Evolutionary conservation across 2,888 invertebrate species (phyloP).

Genomic region (Stenodera caucasica): DNA sequence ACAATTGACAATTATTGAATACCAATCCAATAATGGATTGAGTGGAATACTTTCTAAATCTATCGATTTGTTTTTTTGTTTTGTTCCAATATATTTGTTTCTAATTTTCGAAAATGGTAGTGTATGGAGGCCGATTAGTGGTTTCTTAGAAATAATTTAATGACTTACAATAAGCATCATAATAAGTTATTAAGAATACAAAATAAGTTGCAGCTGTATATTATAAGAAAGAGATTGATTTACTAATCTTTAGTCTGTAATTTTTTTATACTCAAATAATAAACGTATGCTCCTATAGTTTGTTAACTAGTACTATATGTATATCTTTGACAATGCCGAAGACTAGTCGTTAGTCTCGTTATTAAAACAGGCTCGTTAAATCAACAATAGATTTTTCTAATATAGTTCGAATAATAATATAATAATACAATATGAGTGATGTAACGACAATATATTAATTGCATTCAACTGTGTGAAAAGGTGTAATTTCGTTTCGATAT

Average conservation of each 20-base stretch:
- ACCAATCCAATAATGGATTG: no score
- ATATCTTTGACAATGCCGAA: constrained; percentile 5
- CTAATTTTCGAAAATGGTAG: constrained; percentile 7
- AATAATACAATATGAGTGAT: not conserved
- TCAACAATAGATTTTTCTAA: constrained; percentile 6
- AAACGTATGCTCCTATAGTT: not conserved
- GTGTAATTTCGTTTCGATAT: constrained; percentile 20
- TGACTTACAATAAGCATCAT: constrained; percentile 13
- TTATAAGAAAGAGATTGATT: constrained; percentile 7
- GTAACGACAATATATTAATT: no score
- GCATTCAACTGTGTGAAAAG: constrained; percentile 21
- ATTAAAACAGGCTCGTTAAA: constrained; percentile 7
- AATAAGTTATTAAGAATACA: constrained; percentile 3
- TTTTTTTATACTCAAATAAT: not conserved
- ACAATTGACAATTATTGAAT: constrained; percentile 15
- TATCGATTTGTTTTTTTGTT: not conserved
- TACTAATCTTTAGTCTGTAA: constrained; percentile 6
- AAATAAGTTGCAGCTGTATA: constrained; percentile 21
- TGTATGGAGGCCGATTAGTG: not conserved
- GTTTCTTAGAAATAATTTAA: constrained; percentile 23
- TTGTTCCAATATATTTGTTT: constrained; percentile 2
- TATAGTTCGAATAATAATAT: not conserved
- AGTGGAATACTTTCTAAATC: constrained; percentile 9
- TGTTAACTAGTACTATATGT: not conserved
- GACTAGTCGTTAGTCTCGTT: constrained; percentile 1